Conservation (phyloP, 2,797 vertebrate species). For the Coracias cyanogaster region DNA sequence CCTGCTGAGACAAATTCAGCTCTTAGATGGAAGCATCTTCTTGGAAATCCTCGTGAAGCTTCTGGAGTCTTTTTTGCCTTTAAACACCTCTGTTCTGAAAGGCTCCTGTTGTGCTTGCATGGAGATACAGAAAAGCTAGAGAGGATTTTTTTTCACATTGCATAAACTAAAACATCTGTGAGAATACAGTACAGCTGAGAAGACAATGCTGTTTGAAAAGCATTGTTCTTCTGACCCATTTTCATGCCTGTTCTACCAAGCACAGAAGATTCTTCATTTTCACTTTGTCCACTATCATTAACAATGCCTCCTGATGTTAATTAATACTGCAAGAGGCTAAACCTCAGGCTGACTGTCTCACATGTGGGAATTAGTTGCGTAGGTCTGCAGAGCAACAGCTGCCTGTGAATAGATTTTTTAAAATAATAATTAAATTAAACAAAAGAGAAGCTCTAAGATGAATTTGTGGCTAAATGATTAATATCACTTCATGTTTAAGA, state of each 20-base stretch:
- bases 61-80: background rate
- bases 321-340: conserved; percentile 54
- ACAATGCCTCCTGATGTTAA: conserved; percentile 49
- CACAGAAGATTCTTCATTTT: conserved; percentile 24
- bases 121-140: background rate
- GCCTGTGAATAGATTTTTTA: conserved; percentile 37
- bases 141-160: background rate
- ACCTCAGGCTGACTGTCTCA: conserved; percentile 36
- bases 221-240: conserved; percentile 49
- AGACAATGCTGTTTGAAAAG: conserved; percentile 2
- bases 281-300: conserved; percentile 39
- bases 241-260: conserved; percentile 13
- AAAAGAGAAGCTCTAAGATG: conserved; percentile 51
- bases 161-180: background rate
- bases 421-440: conserved; percentile 65
- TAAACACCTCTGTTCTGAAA: background rate
- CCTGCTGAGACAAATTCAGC: background rate
- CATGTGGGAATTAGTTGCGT: conserved; percentile 19
- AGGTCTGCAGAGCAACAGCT: conserved; percentile 57
- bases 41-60: conserved; percentile 34
- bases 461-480: conserved; percentile 67
- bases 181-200: background rate
- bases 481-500: conserved; percentile 54
- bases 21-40: background rate
- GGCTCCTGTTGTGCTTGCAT: background rate